Percentiles rank a stretch among this genome's conserved stretches.
phyloP scores from a whole-genome alignment of 2,113 vertebrate species.

The Lagenorhynchus albirostris region DNA sequence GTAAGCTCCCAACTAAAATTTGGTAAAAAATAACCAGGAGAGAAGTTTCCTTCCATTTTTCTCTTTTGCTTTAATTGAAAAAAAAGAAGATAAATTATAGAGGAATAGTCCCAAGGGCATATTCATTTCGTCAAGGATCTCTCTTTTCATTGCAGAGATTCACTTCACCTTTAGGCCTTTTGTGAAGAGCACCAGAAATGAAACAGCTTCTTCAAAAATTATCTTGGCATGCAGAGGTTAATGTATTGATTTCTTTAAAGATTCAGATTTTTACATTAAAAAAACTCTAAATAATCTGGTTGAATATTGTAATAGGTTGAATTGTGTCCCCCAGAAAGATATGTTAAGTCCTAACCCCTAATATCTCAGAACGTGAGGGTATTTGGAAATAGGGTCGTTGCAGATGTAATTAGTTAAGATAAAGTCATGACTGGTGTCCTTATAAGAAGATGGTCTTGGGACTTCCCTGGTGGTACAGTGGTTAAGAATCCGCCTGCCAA shows the following conservation, averaged over 20 bases:
- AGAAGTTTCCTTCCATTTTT: conserved; percentile 12
- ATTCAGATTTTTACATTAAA: not conserved
- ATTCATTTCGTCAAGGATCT: not conserved
- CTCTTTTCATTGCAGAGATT: not conserved
- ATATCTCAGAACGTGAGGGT: not conserved
- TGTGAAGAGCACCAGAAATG: not conserved
- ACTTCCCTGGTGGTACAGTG: no score
- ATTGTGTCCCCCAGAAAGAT: not conserved
- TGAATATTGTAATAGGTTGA: not conserved
- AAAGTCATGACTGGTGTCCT: not conserved
- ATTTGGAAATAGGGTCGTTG: not conserved
- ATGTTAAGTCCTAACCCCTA: not conserved
- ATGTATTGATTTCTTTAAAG: not conserved
- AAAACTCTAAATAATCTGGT: conserved; percentile 5
- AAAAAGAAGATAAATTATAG: conserved; percentile 25
- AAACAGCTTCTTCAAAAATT: not conserved
- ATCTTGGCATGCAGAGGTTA: not conserved
- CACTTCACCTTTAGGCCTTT: not conserved
- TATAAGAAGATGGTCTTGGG: not conserved
- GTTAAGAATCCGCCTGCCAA: no score
- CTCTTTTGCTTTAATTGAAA: conserved; percentile 30
- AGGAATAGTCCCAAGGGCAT: not conserved
- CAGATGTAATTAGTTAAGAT: not conserved
- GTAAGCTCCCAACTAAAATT: conserved; percentile 4
- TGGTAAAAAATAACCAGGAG: not conserved